Percentiles rank a stretch among this genome's conserved stretches.
Evolutionary conservation across 2,113 vertebrate genomes (phyloP).

Genomic region (Seriola aureovittata): DNA sequence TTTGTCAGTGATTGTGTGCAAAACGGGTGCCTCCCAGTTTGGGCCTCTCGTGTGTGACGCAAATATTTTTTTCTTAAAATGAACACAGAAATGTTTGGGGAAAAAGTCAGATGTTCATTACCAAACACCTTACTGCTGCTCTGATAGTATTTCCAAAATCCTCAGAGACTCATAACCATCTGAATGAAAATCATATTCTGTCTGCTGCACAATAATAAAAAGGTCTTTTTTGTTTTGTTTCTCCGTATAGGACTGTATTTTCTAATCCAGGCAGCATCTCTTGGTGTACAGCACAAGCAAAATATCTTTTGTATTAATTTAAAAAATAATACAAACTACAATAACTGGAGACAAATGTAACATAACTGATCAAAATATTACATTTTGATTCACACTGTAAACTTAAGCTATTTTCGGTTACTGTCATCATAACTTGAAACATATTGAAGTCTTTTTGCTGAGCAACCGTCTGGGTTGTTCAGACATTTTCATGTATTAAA

Average conservation of each 20-base stretch:
- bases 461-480: background rate
- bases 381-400: too few relatives aligned
- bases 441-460: too few relatives aligned
- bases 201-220: background rate
- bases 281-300: background rate
- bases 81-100: background rate
- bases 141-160: background rate
- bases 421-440: too few relatives aligned
- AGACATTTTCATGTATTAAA: background rate
- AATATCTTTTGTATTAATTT: background rate
- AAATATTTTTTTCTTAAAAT: background rate
- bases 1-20: background rate
- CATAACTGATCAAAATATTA: background rate
- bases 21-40: background rate
- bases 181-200: background rate
- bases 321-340: background rate
- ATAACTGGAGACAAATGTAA: background rate
- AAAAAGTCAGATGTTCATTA: background rate
- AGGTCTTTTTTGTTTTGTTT: background rate
- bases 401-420: too few relatives aligned
- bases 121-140: background rate
- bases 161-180: background rate
- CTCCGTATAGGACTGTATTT: background rate
- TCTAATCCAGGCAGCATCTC: background rate
- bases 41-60: background rate